A percentile compares a stretch with the other conserved stretches of the same genome.
phyloP scores from a whole-genome alignment of 2,888 invertebrate genomes.

The Adelphocoris suturalis region DNA sequence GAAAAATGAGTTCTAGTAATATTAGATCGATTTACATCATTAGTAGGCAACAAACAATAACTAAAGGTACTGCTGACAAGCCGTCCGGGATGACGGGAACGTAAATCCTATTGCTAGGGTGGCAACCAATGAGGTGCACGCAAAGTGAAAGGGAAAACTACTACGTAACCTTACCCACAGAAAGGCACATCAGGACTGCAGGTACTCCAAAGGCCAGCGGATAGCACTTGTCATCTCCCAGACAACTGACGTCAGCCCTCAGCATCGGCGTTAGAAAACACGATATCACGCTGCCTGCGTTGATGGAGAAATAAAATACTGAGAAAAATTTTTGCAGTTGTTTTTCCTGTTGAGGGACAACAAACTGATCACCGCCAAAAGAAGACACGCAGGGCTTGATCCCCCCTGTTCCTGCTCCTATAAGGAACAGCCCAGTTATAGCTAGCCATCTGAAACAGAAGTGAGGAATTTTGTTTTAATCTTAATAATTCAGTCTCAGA shows the following conservation, averaged over 20 bases:
- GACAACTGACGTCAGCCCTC: slow-evolving; percentile 83
- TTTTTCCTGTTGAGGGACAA: slow-evolving; percentile 83
- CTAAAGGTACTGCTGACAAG: no score
- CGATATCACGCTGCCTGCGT: slow-evolving; percentile 85
- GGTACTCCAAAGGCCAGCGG: slow-evolving; percentile 89
- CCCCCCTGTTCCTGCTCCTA: slow-evolving; percentile 89
- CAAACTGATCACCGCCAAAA: slow-evolving; percentile 90
- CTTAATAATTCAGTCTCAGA: no score
- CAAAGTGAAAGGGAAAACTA: no score
- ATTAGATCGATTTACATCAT: no score
- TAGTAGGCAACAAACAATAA: no score
- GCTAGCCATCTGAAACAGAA: slow-evolving; percentile 80
- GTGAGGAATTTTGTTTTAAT: no score
- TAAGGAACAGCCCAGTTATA: slow-evolving; percentile 84
- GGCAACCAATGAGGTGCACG: no score
- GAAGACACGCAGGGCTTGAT: slow-evolving; percentile 91
- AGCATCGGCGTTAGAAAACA: slow-evolving; percentile 87
- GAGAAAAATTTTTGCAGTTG: slow-evolving; percentile 87
- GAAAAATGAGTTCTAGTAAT: no score
- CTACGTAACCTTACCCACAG: slow-evolving; percentile 80
- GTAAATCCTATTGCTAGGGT: no score
- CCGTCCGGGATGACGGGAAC: no score
- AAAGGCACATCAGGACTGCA: slow-evolving; percentile 82
- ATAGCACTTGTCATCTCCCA: slow-evolving; percentile 84
- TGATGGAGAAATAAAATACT: slow-evolving; percentile 86